Evolutionary conservation across 2,888 invertebrate species (phyloP).

Genomic region (Ophion obscuratus): DNA sequence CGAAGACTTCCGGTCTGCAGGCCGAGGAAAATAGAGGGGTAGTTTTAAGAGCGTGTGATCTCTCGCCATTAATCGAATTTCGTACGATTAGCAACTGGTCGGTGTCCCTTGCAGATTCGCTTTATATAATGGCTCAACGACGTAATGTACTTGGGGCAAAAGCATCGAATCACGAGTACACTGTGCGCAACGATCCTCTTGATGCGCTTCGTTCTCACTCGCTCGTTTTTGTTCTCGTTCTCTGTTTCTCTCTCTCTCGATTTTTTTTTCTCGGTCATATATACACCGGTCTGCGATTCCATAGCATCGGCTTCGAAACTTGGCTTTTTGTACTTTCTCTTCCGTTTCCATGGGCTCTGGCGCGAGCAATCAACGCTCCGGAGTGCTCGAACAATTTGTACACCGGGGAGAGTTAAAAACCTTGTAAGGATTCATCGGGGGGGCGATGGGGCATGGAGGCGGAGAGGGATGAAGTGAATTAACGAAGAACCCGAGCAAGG

Average conservation of each 20-base stretch:
- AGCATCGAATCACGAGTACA: constrained; percentile 25
- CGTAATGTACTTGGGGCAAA: constrained; percentile 32
- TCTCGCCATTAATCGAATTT: constrained; percentile 62
- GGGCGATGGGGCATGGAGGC: constrained; percentile 8
- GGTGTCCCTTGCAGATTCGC: constrained; percentile 24
- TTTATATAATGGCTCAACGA: constrained; percentile 7
- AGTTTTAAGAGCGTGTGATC: constrained; percentile 43
- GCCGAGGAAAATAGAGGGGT: constrained; percentile 13
- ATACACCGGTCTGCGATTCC: constrained; percentile 37
- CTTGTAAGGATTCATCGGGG: constrained; percentile 10
- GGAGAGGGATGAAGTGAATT: constrained; percentile 40
- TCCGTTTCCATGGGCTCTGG: constrained; percentile 44
- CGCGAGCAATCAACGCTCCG: constrained; percentile 58
- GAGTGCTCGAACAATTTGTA: constrained; percentile 57
- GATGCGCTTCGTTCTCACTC: constrained; percentile 4
- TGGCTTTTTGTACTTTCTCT: constrained; percentile 39
- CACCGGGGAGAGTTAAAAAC: constrained; percentile 36
- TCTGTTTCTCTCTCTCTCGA: constrained; percentile 4
- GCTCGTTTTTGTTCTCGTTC: not conserved
- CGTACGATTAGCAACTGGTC: constrained; percentile 52
- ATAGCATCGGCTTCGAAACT: constrained; percentile 20
- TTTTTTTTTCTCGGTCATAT: not conserved
- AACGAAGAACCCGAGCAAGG: constrained; percentile 41
- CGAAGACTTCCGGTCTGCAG: too few species aligned
- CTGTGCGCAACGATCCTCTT: constrained; percentile 38